Percentiles rank a stretch among this genome's conserved stretches.
Conservation (phyloP, 2,888 invertebrate species). For the Graphium colonna region DNA sequence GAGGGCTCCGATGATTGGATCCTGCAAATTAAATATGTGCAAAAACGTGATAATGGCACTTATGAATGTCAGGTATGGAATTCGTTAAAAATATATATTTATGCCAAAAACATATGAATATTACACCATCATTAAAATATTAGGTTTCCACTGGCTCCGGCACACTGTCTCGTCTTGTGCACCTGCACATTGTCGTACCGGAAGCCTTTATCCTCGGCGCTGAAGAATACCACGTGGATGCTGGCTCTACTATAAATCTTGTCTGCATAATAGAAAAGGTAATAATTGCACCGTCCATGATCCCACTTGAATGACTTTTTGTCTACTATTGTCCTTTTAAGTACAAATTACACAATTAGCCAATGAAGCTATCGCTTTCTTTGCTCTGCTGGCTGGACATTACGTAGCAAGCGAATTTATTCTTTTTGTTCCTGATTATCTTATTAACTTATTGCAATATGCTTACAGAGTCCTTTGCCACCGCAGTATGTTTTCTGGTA, state of each 20-base stretch:
- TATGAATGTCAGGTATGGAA: conserved; percentile 91
- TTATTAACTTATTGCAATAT: neutral
- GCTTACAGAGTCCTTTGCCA: conserved; percentile 91
- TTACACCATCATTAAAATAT: neutral
- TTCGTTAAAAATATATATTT: neutral
- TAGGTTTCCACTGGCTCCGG: conserved; percentile 92
- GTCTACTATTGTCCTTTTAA: neutral
- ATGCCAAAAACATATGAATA: too few species aligned
- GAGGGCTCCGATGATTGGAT: conserved; percentile 95
- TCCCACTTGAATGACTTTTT: neutral
- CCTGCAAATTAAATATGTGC: conserved; percentile 94
- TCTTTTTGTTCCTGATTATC: conserved; percentile 3
- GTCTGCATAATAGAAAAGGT: conserved; percentile 96
- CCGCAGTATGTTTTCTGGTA: conserved; percentile 98
- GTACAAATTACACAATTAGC: neutral
- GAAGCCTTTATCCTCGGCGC: conserved; percentile 93
- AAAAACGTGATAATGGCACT: conserved; percentile 93
- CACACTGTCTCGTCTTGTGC: conserved; percentile 92
- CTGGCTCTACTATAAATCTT: conserved; percentile 93
- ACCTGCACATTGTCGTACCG: conserved; percentile 92
- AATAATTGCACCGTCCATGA: conserved; percentile 24
- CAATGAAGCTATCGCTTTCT: too few species aligned
- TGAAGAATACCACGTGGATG: conserved; percentile 93
- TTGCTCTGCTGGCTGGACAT: too few species aligned
- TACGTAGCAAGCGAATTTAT: too few species aligned